These are phyloP conservation scores for Montifringilla adamsi DNA, from an alignment of 2,113 vertebrate species.

Conservation along the genomic window DNA sequence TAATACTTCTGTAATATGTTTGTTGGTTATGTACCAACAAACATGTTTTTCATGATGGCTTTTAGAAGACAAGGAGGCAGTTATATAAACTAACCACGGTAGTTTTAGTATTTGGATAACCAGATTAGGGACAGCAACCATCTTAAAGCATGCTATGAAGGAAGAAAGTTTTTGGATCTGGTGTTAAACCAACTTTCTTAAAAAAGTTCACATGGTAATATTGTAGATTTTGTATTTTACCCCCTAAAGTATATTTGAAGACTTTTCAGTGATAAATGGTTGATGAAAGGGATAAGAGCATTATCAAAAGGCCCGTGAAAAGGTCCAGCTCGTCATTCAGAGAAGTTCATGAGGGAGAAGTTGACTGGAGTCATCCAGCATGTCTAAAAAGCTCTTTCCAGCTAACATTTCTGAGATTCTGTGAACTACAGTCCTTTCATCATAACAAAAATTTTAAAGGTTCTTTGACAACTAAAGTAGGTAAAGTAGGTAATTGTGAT, in stretches of 20 bases:
- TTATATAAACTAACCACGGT: not conserved
- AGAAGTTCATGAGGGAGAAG: not conserved
- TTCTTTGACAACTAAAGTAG: not conserved
- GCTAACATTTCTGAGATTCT: not conserved
- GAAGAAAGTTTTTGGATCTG: not conserved
- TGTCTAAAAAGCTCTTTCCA: not conserved
- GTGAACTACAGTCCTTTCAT: not conserved
- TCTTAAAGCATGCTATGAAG: not conserved
- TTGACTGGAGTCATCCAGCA: not conserved
- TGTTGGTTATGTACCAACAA: not conserved
- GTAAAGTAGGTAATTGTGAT: not conserved
- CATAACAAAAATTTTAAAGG: not conserved
- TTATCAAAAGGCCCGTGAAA: not conserved
- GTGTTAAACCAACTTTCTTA: not conserved
- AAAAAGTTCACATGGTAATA: not conserved
- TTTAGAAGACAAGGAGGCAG: not conserved
- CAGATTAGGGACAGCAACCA: not conserved
- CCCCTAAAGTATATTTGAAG: not conserved
- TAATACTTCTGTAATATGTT: not conserved
- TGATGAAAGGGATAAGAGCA: not conserved
- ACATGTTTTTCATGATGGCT: not conserved
- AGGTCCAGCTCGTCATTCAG: not conserved
- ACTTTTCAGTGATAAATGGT: not conserved
- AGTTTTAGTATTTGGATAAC: not conserved
- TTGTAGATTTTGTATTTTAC: not conserved